Evolutionary conservation across 2,113 vertebrate species (phyloP).

Genomic region (Circaetus gallicus): DNA sequence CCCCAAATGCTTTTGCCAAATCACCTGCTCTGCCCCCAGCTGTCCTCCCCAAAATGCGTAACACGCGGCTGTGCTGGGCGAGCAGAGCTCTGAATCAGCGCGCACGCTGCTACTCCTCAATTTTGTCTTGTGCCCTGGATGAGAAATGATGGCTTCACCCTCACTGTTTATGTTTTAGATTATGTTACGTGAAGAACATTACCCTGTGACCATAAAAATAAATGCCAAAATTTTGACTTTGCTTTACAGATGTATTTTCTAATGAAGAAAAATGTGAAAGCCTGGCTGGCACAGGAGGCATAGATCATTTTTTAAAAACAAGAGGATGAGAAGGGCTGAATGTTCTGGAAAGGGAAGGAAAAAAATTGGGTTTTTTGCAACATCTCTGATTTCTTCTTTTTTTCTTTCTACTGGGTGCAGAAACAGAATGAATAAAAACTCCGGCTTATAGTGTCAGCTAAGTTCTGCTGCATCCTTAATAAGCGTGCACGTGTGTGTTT

Average conservation of each 20-base stretch:
- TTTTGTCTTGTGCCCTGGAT: constrained; percentile 3
- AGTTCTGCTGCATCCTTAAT: constrained; percentile 40
- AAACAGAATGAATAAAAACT: constrained; percentile 55
- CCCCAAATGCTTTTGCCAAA: constrained; percentile 51
- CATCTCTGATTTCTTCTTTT: constrained; percentile 28
- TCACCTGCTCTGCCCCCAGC: constrained; percentile 38
- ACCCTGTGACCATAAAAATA: constrained; percentile 57
- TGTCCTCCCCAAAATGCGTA: constrained; percentile 14
- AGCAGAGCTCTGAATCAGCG: constrained; percentile 1
- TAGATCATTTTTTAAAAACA: constrained; percentile 53
- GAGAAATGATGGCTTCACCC: constrained; percentile 45
- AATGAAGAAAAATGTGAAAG: constrained; percentile 71
- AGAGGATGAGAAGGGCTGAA: constrained; percentile 37
- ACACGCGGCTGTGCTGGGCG: neutral
- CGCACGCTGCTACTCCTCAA: neutral
- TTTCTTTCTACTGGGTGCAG: neutral
- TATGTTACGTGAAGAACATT: constrained; percentile 44
- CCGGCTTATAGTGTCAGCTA: constrained; percentile 2
- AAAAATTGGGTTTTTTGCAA: neutral
- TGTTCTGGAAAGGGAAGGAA: constrained; percentile 31
- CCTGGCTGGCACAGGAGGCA: neutral
- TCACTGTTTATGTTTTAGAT: constrained; percentile 21
- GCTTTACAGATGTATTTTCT: constrained; percentile 67
- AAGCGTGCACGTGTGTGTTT: constrained; percentile 25
- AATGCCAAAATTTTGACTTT: constrained; percentile 61